These are phyloP conservation scores for Hemiscyllium ocellatum DNA, from an alignment of 2,113 vertebrate genomes.

Conservation along the genomic window DNA sequence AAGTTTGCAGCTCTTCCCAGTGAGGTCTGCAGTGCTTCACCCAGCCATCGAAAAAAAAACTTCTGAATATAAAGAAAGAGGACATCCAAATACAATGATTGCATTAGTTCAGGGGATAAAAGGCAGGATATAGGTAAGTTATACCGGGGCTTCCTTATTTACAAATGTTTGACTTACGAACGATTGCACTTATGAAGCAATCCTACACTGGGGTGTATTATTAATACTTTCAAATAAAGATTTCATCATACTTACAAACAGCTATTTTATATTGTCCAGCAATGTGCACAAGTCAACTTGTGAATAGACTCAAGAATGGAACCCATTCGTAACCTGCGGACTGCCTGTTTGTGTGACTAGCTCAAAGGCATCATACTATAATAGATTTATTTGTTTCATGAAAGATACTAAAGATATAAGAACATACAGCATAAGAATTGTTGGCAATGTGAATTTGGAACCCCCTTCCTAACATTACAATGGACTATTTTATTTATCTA, in stretches of 20 bases:
- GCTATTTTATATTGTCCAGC: no score
- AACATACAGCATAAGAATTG: background rate
- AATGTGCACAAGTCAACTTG: no score
- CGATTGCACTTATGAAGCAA: no score
- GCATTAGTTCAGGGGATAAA: background rate
- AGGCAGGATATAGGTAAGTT: background rate
- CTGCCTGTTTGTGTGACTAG: background rate
- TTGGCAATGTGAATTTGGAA: background rate
- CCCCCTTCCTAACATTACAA: background rate
- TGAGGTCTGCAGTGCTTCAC: background rate
- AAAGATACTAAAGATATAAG: background rate
- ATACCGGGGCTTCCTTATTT: no score
- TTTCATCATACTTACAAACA: no score
- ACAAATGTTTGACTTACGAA: no score
- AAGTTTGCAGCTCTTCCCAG: background rate
- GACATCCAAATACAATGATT: background rate
- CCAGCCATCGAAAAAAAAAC: background rate
- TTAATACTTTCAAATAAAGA: no score
- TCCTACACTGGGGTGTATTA: no score
- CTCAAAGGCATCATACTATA: background rate
- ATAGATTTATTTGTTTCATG: background rate
- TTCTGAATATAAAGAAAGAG: background rate
- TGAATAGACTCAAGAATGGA: no score
- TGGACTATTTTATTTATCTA: background rate
- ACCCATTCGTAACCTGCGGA: no score